Conservation (phyloP, 2,113 vertebrate genomes). For the Neogobius melanostomus region DNA sequence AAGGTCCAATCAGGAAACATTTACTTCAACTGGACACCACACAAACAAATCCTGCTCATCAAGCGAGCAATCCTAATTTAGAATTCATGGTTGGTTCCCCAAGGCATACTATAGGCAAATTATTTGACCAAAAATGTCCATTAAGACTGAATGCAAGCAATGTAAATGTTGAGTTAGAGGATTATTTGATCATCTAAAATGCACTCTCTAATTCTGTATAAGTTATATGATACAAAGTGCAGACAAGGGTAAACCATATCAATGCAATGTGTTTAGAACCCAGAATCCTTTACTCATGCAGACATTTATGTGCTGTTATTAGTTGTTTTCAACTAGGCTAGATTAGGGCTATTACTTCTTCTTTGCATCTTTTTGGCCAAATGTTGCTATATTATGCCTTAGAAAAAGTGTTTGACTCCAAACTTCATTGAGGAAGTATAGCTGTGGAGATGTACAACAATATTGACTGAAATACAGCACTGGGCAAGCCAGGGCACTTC, state of each 20-base stretch:
- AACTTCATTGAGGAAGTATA: constrained; percentile 4
- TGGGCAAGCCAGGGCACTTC: constrained; percentile 29
- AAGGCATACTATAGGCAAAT: constrained; percentile 5
- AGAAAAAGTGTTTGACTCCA: not conserved
- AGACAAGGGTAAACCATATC: no score
- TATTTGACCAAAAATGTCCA: not conserved
- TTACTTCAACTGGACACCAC: constrained; percentile 6
- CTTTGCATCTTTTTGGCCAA: not conserved
- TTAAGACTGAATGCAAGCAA: not conserved
- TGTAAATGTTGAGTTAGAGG: not conserved
- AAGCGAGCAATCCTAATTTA: not conserved
- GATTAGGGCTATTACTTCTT: not conserved
- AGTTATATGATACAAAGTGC: no score
- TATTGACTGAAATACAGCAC: constrained; percentile 3
- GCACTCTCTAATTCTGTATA: no score
- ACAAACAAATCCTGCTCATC: not conserved
- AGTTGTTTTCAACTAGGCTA: no score
- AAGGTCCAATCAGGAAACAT: not conserved
- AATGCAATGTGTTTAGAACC: no score
- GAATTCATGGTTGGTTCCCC: not conserved
- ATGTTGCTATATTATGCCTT: constrained; percentile 11
- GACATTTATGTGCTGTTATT: not conserved
- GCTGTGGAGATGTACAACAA: constrained; percentile 11
- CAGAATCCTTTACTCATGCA: no score
- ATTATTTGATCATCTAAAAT: not conserved